These are phyloP conservation scores for Urosaurus nigricauda DNA, from an alignment of 2,797 vertebrate species.

Conservation along the genomic window DNA sequence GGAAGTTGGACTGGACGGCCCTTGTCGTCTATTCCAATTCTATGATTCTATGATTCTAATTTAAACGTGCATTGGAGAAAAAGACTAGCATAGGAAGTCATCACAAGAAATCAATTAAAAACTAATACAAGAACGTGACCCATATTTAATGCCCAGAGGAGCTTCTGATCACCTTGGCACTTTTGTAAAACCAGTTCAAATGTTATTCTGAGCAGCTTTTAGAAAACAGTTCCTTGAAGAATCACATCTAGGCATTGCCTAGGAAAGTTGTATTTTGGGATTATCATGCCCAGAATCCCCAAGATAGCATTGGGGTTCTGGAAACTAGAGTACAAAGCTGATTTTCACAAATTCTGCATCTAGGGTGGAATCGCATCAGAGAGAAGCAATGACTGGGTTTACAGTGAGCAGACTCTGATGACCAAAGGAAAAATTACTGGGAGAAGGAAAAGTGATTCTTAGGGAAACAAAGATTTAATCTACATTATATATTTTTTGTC, in stretches of 20 bases:
- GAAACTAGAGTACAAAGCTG: no score
- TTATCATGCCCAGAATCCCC: no score
- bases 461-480: background rate
- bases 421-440: background rate
- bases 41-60: no score
- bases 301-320: no score
- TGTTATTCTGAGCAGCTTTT: background rate
- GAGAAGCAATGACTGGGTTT: background rate
- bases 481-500: background rate
- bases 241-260: background rate
- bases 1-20: no score
- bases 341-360: background rate
- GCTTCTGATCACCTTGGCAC: background rate
- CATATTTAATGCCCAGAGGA: background rate
- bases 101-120: background rate
- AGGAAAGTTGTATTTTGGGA: background rate
- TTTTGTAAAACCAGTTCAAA: background rate
- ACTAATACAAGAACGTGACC: background rate
- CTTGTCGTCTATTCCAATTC: no score
- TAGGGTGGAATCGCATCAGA: background rate
- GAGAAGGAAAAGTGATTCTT: background rate
- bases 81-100: background rate
- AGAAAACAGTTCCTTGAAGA: background rate
- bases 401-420: background rate
- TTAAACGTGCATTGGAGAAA: conserved; percentile 15